Base-by-base conservation (phyloP, 2,888 invertebrate species). In the Meganola albula region DNA sequence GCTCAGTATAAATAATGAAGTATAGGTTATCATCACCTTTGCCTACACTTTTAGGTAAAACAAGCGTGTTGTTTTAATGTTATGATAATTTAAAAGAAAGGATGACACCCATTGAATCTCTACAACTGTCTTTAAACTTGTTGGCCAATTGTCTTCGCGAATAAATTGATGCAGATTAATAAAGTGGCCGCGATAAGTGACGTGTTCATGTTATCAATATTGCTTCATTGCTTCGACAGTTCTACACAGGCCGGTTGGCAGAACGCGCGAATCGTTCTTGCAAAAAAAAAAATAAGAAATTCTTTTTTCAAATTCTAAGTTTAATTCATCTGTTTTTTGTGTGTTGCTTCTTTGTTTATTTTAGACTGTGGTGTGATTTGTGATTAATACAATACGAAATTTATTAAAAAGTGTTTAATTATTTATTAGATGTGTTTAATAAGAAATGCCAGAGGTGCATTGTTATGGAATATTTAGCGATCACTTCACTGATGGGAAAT, bases 111-210 rank as follows among this genome's bases (percentile, higher is more conserved):
- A n/a, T n/a, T n/a, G n/a, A n/a, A n/a, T n/a, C n/a, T 31, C 46
- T 34, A 34, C 22, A 21, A 12, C 38, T 20, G 34, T 35, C 38
- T 37, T 37, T 26, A 20, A 34, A 53, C 49, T 53, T 45, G 48
- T 40, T 37, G 34, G 39, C 41, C 78, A 80, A 80, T 79, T 80
- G 82, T 75, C 71, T 74, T 49, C 66, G 62, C 65, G 71, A 71
- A 69, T 70, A 83, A 83, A 83, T 83, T 83, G 80, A 76, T 77
- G 68, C 74, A 74, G 78, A 78, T 77, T 78, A 78, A 69, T 79
- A 76, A 78, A 83, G 66, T 77, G 74, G 63, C 54, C 64, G 35
- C 51, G 74, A 75, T 76, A 74, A 75, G 67, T 79, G 77, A 75
- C 74, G 75, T 72, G 31, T 46, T 31, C 23, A 53, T 64, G 71